Evolutionary conservation across 1,140 invertebrate species (phyloP), one percentile per base, ranked within the genome.

Genomic region (Vanessa atalanta): DNA sequence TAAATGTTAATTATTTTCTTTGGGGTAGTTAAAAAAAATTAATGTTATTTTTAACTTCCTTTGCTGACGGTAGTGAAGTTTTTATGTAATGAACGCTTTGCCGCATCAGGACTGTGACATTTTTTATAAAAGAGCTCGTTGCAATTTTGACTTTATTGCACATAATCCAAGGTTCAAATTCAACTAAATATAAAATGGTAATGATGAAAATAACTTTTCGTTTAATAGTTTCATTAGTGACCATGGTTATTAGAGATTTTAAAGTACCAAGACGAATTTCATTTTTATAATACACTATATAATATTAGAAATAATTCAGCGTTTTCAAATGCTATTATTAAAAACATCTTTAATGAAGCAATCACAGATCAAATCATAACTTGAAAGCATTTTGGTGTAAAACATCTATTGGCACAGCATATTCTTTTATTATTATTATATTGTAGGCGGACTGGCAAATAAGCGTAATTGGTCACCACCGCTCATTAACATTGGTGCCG

Each of bases 181-280:
- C 3, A 57, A 57, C 20, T 57, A 2, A n/a, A 53, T 20, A 2
- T 53, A 9, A 53, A 57, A 23, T 9, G 20, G 23, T 23, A 23
- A 57, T 57, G 12, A 23, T 13, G 11, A 57, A 23, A 57, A 23
- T 57, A 57, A 57, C 7, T 57, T 57, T 57, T 23, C 53, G 8
- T 12, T 57, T 57, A 23, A 57, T 57, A 57, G 53, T 23, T 57
- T 57, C 53, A 57, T 57, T 57, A 57, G 53, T 57, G 53, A 15
- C 48, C 48, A 14, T 3, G 48, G 20, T 57, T 57, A 57, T 57
- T 57, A 57, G 53, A 57, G 53, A 57, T 57, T 57, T 13, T 23
- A 23, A 57, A 13, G 20, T 57, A 23, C 26, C 8, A 20, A 57
- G 16, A 57, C 12, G 2, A 57, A 23, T 57, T 57, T 57, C 13